These are phyloP conservation scores for Hermetia illucens DNA, from an alignment of 1,140 invertebrate genomes.

Conservation along the genomic window DNA sequence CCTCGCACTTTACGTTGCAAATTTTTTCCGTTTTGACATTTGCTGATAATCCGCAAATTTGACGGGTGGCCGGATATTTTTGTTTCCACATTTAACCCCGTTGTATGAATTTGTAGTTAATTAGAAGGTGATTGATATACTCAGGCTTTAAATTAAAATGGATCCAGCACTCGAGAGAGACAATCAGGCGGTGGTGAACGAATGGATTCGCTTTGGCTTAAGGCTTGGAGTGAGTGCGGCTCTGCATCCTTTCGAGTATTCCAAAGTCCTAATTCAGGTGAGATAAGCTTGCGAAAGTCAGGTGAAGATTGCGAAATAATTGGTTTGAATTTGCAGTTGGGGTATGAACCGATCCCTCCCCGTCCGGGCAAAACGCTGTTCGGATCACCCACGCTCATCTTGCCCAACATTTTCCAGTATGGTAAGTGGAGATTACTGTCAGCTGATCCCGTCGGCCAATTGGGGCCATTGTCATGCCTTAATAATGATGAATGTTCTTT, in stretches of 20 bases:
- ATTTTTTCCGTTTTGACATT: too few species aligned
- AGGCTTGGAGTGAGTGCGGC: constrained; percentile 23
- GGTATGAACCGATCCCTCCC: constrained; percentile 72
- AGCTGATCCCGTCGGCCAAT: not conserved
- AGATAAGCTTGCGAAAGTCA: constrained; percentile 8
- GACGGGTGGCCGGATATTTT: too few species aligned
- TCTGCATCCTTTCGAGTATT: constrained; percentile 63
- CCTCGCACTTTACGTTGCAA: too few species aligned
- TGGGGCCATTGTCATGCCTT: constrained; percentile 16
- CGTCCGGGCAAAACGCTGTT: constrained; percentile 57
- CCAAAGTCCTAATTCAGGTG: constrained; percentile 65
- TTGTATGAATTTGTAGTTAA: too few species aligned
- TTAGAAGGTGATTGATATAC: not conserved
- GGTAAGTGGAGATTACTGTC: constrained; percentile 35
- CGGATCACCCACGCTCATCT: constrained; percentile 56
- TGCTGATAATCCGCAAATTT: too few species aligned
- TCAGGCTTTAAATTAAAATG: not conserved
- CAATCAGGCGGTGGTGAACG: constrained; percentile 20
- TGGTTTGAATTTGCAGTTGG: constrained; percentile 41
- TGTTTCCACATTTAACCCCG: too few species aligned
- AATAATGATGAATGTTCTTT: constrained; percentile 16
- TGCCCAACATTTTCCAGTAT: constrained; percentile 82
- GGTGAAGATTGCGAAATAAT: constrained; percentile 5
- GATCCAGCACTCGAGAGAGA: constrained; percentile 2
- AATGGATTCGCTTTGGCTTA: constrained; percentile 24